Evolutionary conservation across 2,888 invertebrate species (phyloP).

Genomic region (Alloplasta piceator): DNA sequence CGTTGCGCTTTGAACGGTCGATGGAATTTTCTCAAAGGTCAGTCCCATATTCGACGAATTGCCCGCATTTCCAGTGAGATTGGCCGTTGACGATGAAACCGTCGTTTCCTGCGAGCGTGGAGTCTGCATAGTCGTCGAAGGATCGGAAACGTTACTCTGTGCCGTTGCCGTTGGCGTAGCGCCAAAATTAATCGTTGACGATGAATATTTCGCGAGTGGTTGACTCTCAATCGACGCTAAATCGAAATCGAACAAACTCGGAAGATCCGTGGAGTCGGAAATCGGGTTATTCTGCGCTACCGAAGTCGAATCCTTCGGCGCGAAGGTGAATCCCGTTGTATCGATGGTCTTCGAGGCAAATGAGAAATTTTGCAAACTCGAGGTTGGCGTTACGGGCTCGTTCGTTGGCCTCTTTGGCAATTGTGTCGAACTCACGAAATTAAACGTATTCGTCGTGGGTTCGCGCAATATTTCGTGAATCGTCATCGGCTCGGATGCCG

Average conservation of each 20-base stretch:
- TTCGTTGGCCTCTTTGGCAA: slow-evolving; percentile 39
- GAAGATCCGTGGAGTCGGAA: slow-evolving; percentile 62
- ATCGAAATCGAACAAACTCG: slow-evolving; percentile 67
- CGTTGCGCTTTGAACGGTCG: slow-evolving; percentile 42
- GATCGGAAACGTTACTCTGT: slow-evolving; percentile 8
- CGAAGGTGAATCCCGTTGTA: slow-evolving; percentile 61
- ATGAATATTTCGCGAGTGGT: slow-evolving; percentile 40
- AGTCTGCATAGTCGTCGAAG: slow-evolving; percentile 49
- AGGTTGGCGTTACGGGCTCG: slow-evolving; percentile 47
- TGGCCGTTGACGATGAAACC: slow-evolving; percentile 55
- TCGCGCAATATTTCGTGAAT: slow-evolving; percentile 47
- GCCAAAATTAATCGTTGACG: slow-evolving; percentile 55
- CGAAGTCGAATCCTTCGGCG: slow-evolving; percentile 59
- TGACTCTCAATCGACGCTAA: slow-evolving; percentile 36
- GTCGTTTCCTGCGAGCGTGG: slow-evolving; percentile 25
- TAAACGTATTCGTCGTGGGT: slow-evolving; percentile 40
- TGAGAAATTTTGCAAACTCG: slow-evolving; percentile 67
- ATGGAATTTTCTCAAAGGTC: slow-evolving; percentile 49
- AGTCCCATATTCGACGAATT: slow-evolving; percentile 51
- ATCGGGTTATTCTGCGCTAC: slow-evolving; percentile 46
- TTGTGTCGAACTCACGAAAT: slow-evolving; percentile 55
- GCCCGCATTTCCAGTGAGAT: slow-evolving; percentile 56
- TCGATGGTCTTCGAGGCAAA: slow-evolving; percentile 70
- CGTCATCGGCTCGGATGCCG: slow-evolving; percentile 35
- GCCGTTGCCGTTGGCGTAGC: slow-evolving; percentile 34